Evolutionary conservation across 2,888 invertebrate species (phyloP), one percentile per base, ranked within the genome.

Genomic region (Anoplius nigerrimus): DNA sequence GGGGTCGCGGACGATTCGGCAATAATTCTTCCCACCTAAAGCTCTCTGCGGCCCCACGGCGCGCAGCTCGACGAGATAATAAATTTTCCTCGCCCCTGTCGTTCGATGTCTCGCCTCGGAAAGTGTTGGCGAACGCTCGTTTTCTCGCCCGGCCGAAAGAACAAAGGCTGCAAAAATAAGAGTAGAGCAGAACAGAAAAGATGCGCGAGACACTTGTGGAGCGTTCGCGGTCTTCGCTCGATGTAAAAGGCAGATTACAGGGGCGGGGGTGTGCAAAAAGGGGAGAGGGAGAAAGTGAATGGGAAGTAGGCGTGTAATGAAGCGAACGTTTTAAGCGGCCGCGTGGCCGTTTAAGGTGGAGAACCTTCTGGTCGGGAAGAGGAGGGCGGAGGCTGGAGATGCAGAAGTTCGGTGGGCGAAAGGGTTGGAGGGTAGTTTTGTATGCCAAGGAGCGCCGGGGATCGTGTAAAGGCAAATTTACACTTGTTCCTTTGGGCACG

Each of bases 321-420:
- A 61, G 60, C 52, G 55, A 62, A 62, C 62, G 52, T 67, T 67
- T 67, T 57, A 46, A 63, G 63, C 42, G 11, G 16, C n/a, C 55
- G 62, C 56, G 42, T 60, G 59, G 42, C 56, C 53, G 52, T 67
- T 67, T 60, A 57, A 60, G 60, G 21, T 45, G 55, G 64, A 56
- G 62, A 48, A 51, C 43, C 62, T 62, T 51, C 65, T 24, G 52
- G 46, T 42, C 48, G 34, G 43, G 24, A 20, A 34, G 51, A 43
- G 22, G 15, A 45, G 48, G 55, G 48, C 27, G 42, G 27, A 66
- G 62, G 62, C 62, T 45, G 16, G 27, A 56, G 46, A 15, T n/a
- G 46, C 54, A 24, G 46, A 42, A 24, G 24, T 6, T 42, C 45
- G 34, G 16, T n/a, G 55, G 11, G 4, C 11, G 11, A 11, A n/a